A percentile compares a stretch with the other conserved stretches of the same genome.
Evolutionary conservation across 2,113 vertebrate genomes (phyloP).

Genomic region (Phyllostomus hastatus): DNA sequence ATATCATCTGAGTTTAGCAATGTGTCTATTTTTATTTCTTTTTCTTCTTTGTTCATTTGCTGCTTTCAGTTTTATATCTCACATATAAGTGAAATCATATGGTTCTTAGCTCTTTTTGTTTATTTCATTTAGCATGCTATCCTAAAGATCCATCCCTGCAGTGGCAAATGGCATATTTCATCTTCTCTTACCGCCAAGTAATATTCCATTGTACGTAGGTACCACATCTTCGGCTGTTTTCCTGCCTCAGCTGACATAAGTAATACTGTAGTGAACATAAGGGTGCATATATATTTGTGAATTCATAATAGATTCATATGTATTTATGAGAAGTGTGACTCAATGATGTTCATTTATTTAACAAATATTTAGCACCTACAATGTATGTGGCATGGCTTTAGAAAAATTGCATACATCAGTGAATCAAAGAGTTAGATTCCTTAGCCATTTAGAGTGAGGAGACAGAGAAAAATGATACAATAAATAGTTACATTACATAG

Average conservation of each 20-base stretch:
- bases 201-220: not conserved
- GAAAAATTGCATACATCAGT: not conserved
- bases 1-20: no score
- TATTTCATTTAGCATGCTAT: not conserved
- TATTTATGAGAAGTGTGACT: not conserved
- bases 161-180: not conserved
- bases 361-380: not conserved
- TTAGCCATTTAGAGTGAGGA: not conserved
- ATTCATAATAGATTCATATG: not conserved
- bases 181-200: not conserved
- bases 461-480: not conserved
- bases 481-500: not conserved
- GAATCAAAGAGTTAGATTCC: not conserved
- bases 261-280: not conserved
- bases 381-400: no score
- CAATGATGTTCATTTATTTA: not conserved
- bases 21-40: not conserved
- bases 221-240: not conserved
- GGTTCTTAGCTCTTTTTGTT: not conserved
- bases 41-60: not conserved
- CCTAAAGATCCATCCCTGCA: not conserved
- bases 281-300: not conserved
- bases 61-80: not conserved
- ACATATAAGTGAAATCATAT: not conserved
- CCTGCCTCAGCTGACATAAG: not conserved